Percentiles rank a stretch among this genome's conserved stretches.
Evolutionary conservation across 53 echinoderm and acorn worm species (phyloP).

Genomic region (Hippasteria phrygiana): DNA sequence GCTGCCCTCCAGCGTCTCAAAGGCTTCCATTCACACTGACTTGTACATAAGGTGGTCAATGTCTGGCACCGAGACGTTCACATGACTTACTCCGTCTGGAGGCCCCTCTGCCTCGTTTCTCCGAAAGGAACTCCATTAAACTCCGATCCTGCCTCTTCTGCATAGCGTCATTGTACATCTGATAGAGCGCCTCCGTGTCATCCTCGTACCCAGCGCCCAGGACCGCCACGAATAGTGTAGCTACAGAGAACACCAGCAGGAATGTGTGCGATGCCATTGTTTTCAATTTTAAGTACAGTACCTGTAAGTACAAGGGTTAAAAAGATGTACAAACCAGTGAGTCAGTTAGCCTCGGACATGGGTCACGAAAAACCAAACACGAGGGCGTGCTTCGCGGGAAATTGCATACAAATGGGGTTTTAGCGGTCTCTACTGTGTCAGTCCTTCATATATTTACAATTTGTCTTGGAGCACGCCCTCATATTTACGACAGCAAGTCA

Average conservation of each 20-base stretch:
- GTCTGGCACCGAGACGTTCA: no score
- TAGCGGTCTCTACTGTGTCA: neutral
- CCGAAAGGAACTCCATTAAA: conserved; percentile 34
- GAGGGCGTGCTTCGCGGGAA: neutral
- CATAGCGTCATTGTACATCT: conserved; percentile 41
- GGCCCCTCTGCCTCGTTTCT: conserved; percentile 53
- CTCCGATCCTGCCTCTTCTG: conserved; percentile 18
- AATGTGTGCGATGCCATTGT: conserved; percentile 45
- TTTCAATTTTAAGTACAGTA: neutral
- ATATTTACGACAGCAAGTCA: no score
- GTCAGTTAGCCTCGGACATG: no score
- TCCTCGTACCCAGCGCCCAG: conserved; percentile 3
- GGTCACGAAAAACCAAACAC: no score
- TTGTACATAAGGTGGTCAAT: no score
- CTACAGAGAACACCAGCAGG: conserved; percentile 5
- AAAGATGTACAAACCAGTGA: no score
- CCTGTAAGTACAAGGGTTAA: neutral
- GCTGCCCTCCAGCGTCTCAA: no score
- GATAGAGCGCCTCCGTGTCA: conserved; percentile 26
- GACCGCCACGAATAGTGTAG: conserved; percentile 42
- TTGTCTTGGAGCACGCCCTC: no score
- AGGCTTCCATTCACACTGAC: no score
- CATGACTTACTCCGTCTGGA: conserved; percentile 25
- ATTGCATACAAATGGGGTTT: neutral
- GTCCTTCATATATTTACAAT: no score